Evolutionary conservation across 2,797 vertebrate genomes (phyloP).

Genomic region (Agapornis canus): DNA sequence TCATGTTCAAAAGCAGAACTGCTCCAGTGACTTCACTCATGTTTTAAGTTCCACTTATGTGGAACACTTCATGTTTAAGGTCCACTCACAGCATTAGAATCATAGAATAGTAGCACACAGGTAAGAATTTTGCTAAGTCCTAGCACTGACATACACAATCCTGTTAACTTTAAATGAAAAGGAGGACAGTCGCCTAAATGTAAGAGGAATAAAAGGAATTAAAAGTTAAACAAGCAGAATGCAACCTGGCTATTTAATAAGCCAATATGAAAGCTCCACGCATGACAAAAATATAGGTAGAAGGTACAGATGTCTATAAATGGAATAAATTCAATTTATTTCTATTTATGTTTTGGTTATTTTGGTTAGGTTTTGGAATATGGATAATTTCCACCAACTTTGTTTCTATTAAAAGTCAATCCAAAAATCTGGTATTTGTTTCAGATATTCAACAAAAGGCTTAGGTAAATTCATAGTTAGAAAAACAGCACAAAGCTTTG

Average conservation of each 20-base stretch:
- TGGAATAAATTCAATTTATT: neutral
- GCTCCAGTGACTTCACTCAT: neutral
- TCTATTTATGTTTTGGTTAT: neutral
- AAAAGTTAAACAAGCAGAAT: neutral
- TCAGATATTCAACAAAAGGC: neutral
- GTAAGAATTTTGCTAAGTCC: neutral
- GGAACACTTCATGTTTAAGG: too few relatives aligned
- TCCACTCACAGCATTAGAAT: neutral
- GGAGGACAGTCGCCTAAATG: neutral
- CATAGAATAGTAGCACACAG: neutral
- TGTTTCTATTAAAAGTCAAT: neutral
- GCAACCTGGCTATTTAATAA: neutral
- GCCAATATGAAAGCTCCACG: neutral
- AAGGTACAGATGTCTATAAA: neutral
- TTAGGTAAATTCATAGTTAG: neutral
- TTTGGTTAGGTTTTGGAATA: neutral
- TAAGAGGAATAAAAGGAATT: neutral
- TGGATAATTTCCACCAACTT: neutral
- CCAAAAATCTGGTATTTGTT: neutral
- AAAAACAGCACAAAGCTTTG: neutral
- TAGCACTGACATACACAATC: neutral
- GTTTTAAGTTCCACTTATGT: too few relatives aligned
- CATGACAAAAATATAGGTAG: neutral
- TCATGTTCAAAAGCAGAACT: neutral
- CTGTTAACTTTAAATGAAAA: neutral